Base-by-base conservation (phyloP, 1,140 invertebrate species). In the Prorops nasuta region DNA sequence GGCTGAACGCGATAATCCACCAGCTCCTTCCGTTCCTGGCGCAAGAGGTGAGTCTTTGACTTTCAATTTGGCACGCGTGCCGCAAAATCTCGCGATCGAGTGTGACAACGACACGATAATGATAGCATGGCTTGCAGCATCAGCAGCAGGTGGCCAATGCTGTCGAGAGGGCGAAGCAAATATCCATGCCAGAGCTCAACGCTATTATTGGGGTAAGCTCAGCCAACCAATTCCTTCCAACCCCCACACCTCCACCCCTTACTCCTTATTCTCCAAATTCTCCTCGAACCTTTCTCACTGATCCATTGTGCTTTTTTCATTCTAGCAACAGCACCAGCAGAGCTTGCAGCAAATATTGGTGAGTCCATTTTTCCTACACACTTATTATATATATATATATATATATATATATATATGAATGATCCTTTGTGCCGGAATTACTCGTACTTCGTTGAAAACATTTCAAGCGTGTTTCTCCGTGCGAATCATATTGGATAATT, bases 81-180 rank as follows among this genome's bases (percentile, higher is more conserved):
- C 57, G 63, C 52, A 60, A 62, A 49, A 59, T 66, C 60, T 64
- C 49, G 63, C 60, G 56, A 71, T 71, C 62, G 52, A 63, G 63
- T 67, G 67, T 66, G 63, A 72, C 67, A 63, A 75, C 69, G 64
- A 74, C 67, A 67, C 70, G 72, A 76, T 76, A 76, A 76, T 74
- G 66, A 73, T 74, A 76, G 73, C 70, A 67, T 74, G 71, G 69
- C 60, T 76, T 76, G 63, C 70, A 76, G 83, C 94, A 97, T 73
- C 94, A 96, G 75, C 91, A 94, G 74, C 91, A 95, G 81, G 94
- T 97, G 45, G 91, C 93, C 10, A 86, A 89, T 52, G 93, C 94
- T 3, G 90, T 97, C 19, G 94, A 98, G 66, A 81, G 94, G 75
- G 94, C 94, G 31, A 96, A 97, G 78, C 92, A 96, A 81, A 91